Percentiles rank a stretch among this genome's conserved stretches.
Evolutionary conservation across 1,140 invertebrate species (phyloP).

Genomic region (Macrobrachium nipponense): DNA sequence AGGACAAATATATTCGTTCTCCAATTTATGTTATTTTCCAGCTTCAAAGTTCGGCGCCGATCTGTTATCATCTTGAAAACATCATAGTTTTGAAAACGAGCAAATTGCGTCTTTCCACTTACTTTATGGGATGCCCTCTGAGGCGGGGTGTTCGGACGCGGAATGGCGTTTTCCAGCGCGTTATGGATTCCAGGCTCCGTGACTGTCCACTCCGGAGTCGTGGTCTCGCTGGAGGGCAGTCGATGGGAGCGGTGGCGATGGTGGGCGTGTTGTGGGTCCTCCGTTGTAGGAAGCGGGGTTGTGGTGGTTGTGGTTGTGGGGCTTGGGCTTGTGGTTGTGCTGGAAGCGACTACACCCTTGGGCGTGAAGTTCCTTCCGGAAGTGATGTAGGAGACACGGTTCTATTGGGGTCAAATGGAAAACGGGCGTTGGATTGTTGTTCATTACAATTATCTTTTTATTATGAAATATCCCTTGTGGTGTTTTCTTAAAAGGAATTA

Average conservation of each 20-base stretch:
- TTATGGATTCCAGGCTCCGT: conserved; percentile 44
- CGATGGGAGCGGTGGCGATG: no score
- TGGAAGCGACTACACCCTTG: background rate
- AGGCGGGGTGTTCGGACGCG: conserved; percentile 9
- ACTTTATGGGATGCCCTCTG: background rate
- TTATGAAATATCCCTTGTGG: no score
- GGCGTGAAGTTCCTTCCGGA: conserved; percentile 20
- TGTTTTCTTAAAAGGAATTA: no score
- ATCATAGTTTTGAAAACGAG: background rate
- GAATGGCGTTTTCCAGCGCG: conserved; percentile 19
- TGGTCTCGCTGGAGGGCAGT: background rate
- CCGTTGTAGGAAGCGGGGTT: background rate
- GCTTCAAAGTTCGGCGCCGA: no score
- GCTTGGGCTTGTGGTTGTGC: background rate
- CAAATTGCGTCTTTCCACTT: background rate
- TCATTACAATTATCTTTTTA: no score
- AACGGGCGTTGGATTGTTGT: no score
- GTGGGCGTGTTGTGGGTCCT: background rate
- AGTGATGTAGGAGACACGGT: conserved; percentile 28
- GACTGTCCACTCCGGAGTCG: background rate
- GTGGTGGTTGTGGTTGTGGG: background rate
- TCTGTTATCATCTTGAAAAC: no score
- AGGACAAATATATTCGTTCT: no score
- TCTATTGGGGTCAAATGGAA: conserved; percentile 1
- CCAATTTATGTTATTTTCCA: no score